Conservation (phyloP, 1,140 invertebrate species). For the fruit fly (Drosophila melanogaster) region Release_6_plus_ISO1_MT NT_033777.3:5654001-5654500, state of each 20-base stretch:
- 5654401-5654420: background rate
- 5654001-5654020: conserved; percentile 3
- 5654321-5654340: conserved; percentile 20
- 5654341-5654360: conserved; percentile 7
- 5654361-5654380: conserved; percentile 15
- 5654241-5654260: background rate
- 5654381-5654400: background rate
- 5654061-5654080: conserved; percentile 56
- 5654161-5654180: conserved; percentile 61
- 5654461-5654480: background rate
- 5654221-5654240: conserved; percentile 3
- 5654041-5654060: conserved; percentile 19
- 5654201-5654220: conserved; percentile 48
- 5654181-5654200: conserved; percentile 42
- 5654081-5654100: conserved; percentile 60
- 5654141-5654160: conserved; percentile 56
- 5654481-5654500: conserved; percentile 2
- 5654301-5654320: conserved; percentile 21
- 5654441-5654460: background rate
- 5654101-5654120: conserved; percentile 21
- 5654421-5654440: background rate
- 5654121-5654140: conserved; percentile 64
- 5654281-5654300: conserved; percentile 30
- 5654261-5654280: conserved; percentile 33
- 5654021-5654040: conserved; percentile 33